Conservation (phyloP, 2,797 vertebrate genomes). For the Chromobotia macracanthus region DNA sequence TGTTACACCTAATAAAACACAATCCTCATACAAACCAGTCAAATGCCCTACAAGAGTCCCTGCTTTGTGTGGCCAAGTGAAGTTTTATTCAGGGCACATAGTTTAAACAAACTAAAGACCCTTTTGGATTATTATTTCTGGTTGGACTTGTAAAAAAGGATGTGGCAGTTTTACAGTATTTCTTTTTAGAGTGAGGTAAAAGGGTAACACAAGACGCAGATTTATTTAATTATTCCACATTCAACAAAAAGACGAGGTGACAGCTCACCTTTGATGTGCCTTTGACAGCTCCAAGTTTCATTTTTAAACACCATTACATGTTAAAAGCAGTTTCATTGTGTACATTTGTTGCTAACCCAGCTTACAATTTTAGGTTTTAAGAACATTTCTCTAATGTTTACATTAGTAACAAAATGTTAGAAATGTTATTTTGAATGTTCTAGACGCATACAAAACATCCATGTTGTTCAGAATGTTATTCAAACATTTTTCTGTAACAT, state of each 20-base stretch:
- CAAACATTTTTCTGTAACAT: too few species aligned
- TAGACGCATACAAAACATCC: too few species aligned
- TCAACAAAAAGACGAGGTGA: conserved; percentile 75
- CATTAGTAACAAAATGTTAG: too few species aligned
- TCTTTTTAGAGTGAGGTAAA: conserved; percentile 56
- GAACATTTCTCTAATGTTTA: too few species aligned
- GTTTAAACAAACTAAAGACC: conserved; percentile 60
- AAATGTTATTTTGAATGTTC: too few species aligned
- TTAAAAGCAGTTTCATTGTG: conserved; percentile 75
- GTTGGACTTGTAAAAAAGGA: conserved; percentile 56
- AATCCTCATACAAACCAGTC: conserved; percentile 30
- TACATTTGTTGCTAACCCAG: conserved; percentile 83
- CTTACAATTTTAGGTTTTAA: too few species aligned
- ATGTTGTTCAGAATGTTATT: too few species aligned
- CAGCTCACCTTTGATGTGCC: conserved; percentile 70
- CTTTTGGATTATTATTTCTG: conserved; percentile 56
- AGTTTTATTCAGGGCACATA: conserved; percentile 51
- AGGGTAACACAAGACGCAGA: conserved; percentile 52
- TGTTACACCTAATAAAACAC: conserved; percentile 52
- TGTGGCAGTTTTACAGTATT: conserved; percentile 49
- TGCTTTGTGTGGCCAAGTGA: conserved; percentile 54
- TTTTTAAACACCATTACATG: conserved; percentile 56
- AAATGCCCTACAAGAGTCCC: conserved; percentile 23
- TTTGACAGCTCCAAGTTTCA: conserved; percentile 80
- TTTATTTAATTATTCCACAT: conserved; percentile 68